Evolutionary conservation across 2,888 invertebrate species (phyloP), one percentile per base, ranked within the genome.

Genomic region (Tribolium freemani): DNA sequence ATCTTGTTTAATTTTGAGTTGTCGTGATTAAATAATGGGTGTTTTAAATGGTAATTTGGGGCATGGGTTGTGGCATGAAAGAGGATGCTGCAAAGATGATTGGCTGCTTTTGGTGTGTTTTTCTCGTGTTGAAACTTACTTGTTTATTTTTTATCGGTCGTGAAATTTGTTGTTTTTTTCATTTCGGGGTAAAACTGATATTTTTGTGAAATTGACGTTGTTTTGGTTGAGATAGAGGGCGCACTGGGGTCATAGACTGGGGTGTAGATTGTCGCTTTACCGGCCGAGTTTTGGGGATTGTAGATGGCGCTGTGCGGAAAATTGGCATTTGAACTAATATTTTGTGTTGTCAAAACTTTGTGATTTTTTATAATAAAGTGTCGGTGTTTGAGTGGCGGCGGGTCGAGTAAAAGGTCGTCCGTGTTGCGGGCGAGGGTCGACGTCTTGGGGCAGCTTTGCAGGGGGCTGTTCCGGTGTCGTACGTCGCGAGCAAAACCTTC

Each of bases 281-380:
- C 66, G 46, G 6, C 38, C n/a, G 50, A 31, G 46, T 63, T 4
- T 48, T 9, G 9, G n/a, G 8, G 48, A 10, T 20, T 58, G 48
- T 73, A 84, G 84, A 83, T 83, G 85, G 80, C 82, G 79, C 75
- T 63, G 50, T 10, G 69, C 75, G 77, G 64, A 50, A 73, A 73
- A 78, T 80, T 81, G 81, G 81, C 83, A 82, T 85, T 85, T 83
- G 82, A 84, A 85, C 84, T 83, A 80, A 83, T 81, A 85, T 83
- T 84, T 81, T 84, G 82, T 85, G 85, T 86, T 86, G 86, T 85
- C 86, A 86, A 86, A 84, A 82, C 78, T 83, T 84, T 80, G 80
- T 80, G 82, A 82, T 83, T 83, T 83, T 85, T 84, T 83, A 83
- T 83, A 81, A 81, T 76, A 66, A 74, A 69, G 20, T 58, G 20